phyloP scores from a whole-genome alignment of 1,140 invertebrate genomes.

The Drosophila gunungcola region DNA sequence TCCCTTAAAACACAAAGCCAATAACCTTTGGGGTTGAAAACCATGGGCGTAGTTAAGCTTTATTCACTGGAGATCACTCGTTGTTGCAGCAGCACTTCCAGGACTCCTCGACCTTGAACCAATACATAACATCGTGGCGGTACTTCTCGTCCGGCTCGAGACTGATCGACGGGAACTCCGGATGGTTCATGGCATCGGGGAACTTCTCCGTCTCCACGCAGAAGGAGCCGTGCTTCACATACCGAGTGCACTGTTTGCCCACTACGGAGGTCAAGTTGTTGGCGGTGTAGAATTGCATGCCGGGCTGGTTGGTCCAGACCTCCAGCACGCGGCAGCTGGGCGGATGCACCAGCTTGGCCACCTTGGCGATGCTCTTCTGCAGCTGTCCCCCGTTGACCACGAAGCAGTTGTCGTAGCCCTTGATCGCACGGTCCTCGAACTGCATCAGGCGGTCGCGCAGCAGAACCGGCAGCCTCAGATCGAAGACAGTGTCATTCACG shows the following conservation, averaged over 20 bases:
- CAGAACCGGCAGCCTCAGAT: slow-evolving; percentile 88
- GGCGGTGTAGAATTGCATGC: slow-evolving; percentile 95
- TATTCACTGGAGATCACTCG: slow-evolving; percentile 32
- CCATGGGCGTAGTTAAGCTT: slow-evolving; percentile 19
- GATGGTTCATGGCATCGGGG: slow-evolving; percentile 94
- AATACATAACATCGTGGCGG: slow-evolving; percentile 86
- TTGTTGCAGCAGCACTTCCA: slow-evolving; percentile 65
- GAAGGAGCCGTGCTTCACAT: slow-evolving; percentile 89
- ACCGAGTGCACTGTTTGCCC: slow-evolving; percentile 63
- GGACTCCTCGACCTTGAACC: slow-evolving; percentile 86
- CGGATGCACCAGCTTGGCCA: slow-evolving; percentile 88
- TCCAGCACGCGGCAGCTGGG: slow-evolving; percentile 90
- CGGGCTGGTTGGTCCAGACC: slow-evolving; percentile 93
- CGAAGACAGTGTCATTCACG: slow-evolving; percentile 89
- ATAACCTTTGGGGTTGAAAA: background rate
- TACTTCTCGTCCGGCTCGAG: slow-evolving; percentile 90
- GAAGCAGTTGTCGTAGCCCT: slow-evolving; percentile 92
- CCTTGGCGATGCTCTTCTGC: slow-evolving; percentile 15
- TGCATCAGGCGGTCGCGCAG: slow-evolving; percentile 85
- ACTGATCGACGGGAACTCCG: slow-evolving; percentile 53
- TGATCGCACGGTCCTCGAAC: slow-evolving; percentile 61
- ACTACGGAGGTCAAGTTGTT: slow-evolving; percentile 87
- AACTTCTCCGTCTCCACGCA: slow-evolving; percentile 97
- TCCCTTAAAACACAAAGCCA: background rate
- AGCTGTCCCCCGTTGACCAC: slow-evolving; percentile 85